phyloP scores from a whole-genome alignment of 2,797 vertebrate species.

The Gambusia yucatana region DNA sequence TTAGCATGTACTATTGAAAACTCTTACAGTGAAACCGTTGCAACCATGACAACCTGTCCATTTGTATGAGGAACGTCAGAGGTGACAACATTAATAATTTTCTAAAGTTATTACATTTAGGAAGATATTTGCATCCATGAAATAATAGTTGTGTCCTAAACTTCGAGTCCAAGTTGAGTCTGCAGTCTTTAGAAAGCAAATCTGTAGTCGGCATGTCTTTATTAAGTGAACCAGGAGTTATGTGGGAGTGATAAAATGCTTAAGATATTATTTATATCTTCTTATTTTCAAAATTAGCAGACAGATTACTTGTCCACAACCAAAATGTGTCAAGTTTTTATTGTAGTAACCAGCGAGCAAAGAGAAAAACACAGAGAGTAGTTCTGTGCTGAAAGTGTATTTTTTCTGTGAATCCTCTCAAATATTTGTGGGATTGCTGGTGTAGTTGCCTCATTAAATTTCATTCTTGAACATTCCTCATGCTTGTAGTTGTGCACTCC shows the following conservation, averaged over 20 bases:
- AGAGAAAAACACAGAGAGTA: neutral
- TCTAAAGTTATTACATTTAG: neutral
- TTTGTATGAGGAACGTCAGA: neutral
- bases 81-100: neutral
- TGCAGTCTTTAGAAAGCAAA: neutral
- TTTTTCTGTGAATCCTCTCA: conserved; percentile 4
- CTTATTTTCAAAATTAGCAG: neutral
- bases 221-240: neutral
- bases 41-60: neutral
- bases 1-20: neutral
- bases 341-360: neutral
- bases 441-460: conserved; percentile 11
- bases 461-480: conserved; percentile 2
- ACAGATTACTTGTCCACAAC: neutral
- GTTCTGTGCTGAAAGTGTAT: neutral
- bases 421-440: conserved; percentile 7
- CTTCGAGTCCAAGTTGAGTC: neutral
- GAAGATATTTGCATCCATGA: neutral
- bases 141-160: neutral
- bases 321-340: neutral
- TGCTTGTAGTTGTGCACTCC: neutral
- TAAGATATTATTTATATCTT: neutral
- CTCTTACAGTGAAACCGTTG: neutral
- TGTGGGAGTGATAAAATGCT: neutral
- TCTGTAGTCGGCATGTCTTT: neutral